phyloP scores from a whole-genome alignment of 2,113 vertebrate genomes.

The Edolisoma coerulescens region DNA sequence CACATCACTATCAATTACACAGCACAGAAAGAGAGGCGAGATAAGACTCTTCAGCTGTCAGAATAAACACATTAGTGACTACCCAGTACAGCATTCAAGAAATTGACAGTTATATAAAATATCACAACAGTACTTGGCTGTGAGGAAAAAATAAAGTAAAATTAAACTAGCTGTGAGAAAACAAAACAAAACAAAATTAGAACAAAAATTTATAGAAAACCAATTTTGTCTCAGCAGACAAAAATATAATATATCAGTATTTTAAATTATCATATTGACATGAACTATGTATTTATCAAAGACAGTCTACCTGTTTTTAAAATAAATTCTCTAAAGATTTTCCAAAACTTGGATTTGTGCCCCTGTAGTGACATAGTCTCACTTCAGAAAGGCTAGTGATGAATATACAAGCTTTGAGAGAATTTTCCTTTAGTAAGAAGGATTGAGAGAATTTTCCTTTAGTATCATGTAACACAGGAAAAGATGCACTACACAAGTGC shows the following conservation, averaged over 20 bases:
- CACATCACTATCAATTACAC: not conserved
- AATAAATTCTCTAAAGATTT: not conserved
- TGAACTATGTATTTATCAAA: not conserved
- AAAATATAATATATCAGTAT: not conserved
- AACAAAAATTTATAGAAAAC: not conserved
- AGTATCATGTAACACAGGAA: not conserved
- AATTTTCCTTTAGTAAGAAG: not conserved
- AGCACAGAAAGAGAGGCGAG: not conserved
- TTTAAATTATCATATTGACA: not conserved
- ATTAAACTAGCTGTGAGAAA: not conserved
- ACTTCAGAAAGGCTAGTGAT: not conserved
- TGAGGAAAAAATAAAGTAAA: not conserved
- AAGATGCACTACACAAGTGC: not conserved
- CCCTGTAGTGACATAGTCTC: not conserved
- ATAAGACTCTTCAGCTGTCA: not conserved
- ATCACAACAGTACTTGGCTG: not conserved
- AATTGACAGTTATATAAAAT: not conserved
- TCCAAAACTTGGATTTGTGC: not conserved
- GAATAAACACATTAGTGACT: not conserved
- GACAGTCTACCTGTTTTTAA: not conserved
- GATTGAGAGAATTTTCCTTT: not conserved
- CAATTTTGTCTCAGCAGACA: not conserved
- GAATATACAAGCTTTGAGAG: not conserved
- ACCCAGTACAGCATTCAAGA: not conserved
- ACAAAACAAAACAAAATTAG: not conserved